Evolutionary conservation across 2,797 vertebrate genomes (phyloP), one percentile per base, ranked within the genome.

Genomic region (Phoxinus dragarum): DNA sequence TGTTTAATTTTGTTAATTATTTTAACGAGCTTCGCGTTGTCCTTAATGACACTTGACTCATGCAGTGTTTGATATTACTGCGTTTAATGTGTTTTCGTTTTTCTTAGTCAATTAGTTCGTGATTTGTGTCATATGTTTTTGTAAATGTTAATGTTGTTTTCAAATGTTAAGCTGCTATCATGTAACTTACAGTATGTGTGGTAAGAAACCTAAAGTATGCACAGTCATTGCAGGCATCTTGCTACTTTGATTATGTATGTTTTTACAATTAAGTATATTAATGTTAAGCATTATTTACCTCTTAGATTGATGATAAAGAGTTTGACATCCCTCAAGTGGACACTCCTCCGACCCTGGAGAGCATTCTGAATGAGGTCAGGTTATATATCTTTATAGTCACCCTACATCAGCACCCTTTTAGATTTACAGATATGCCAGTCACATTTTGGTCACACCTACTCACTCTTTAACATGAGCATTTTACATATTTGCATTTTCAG

Each of bases 301-400:
- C 67, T 76, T 84, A 99, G 98, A 99, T 99, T 1, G 98, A 99
- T 38, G 98, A 99, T 92, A 99, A 98, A 90, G 98, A 99, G 89
- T 99, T 99, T 49, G 98, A 99, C 92, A 99, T 99, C 92, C 98
- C 98, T 90, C 98, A 99, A 91, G 98, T 99, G 81, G 98, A 99
- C 92, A 99, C 98, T 0, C 98, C 98, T 68, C 98, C 98, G 36
- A 99, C 98, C 0, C 92, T 99, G 90, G 98, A 99, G 92, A 99
- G 98, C 94, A 99, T 99, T 90, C 93, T 99, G 5, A 99, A 97
- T 81, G 98, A 99, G 96, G 98, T 98, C n/a, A 31, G 38, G 14
- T 27, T 23, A 31, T 64, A 52, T 27, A 79, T 5, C 14, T 44
- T n/a, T 49, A 71, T 31, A 12, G 27, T 67, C 61, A 10, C 12